These are phyloP conservation scores for Pseudocheirus occidentalis DNA, from an alignment of 2,797 vertebrate genomes.

Conservation along the genomic window DNA sequence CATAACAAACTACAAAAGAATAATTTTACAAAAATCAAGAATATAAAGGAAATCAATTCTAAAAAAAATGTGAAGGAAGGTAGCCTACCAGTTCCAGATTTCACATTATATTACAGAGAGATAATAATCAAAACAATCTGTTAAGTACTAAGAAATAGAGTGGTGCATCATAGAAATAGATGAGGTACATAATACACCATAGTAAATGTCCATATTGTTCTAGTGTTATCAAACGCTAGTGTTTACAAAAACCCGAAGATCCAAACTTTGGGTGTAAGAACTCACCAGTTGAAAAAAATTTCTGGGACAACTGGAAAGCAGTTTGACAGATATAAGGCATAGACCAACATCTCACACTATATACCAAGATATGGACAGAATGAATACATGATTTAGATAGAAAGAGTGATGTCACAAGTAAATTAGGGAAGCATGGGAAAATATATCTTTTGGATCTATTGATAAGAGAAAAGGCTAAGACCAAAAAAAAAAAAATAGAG, in stretches of 20 bases:
- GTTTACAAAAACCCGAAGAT: too few relatives aligned
- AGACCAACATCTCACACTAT: not conserved
- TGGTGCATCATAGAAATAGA: too few relatives aligned
- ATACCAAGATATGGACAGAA: not conserved
- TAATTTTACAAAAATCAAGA: not conserved
- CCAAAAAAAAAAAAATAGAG: not conserved
- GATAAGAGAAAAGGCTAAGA: not conserved
- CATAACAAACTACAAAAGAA: too few relatives aligned
- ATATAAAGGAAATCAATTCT: not conserved
- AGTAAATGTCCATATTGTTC: too few relatives aligned
- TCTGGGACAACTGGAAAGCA: not conserved
- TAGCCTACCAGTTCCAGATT: not conserved
- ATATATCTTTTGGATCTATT: not conserved
- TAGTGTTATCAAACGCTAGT: too few relatives aligned
- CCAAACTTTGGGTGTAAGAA: too few relatives aligned
- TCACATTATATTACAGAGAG: too few relatives aligned
- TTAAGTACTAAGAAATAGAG: too few relatives aligned
- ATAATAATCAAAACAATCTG: too few relatives aligned
- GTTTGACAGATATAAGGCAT: not conserved
- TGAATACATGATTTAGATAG: too few relatives aligned
- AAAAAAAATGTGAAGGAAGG: not conserved
- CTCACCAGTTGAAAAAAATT: too few relatives aligned
- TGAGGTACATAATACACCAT: too few relatives aligned
- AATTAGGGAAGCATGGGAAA: not conserved
- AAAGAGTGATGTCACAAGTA: not conserved